phyloP scores from a whole-genome alignment of 2,797 vertebrate species.

The Manis javanica region DNA sequence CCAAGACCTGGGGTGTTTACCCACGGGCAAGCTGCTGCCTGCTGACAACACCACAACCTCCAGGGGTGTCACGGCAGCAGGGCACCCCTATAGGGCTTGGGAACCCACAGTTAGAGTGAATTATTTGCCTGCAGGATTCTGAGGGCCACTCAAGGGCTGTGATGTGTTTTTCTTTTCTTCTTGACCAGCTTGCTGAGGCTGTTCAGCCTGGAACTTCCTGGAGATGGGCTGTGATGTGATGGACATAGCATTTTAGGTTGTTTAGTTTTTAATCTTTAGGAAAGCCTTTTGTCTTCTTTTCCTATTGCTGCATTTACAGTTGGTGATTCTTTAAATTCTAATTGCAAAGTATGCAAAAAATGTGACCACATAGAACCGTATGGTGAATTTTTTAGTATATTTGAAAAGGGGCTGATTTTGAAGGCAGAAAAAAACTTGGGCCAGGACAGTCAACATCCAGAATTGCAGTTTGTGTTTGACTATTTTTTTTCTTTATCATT shows the following conservation, averaged over 20 bases:
- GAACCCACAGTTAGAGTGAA: background rate
- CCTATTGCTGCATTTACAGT: background rate
- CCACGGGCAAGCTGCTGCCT: background rate
- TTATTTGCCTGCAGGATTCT: background rate
- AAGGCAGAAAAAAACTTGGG: background rate
- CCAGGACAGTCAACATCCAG: background rate
- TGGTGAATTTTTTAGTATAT: background rate
- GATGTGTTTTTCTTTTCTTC: background rate
- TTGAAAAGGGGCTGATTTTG: background rate
- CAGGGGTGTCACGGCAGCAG: rapidly evolving
- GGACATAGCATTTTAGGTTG: background rate
- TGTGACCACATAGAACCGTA: background rate
- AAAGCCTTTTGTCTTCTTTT: background rate
- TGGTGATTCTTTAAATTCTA: background rate
- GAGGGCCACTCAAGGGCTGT: background rate
- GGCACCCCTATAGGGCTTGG: background rate
- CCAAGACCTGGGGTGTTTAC: background rate
- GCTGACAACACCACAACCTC: background rate
- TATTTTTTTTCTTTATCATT: background rate
- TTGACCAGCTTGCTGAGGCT: background rate
- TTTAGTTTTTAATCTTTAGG: slow-evolving; percentile 5
- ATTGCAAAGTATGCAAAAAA: background rate
- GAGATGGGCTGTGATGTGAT: no score
- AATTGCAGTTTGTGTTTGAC: background rate
- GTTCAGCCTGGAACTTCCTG: background rate